Evolutionary conservation across 2,888 invertebrate species (phyloP), one percentile per base, ranked within the genome.

Genomic region (Aleiodes testaceus): DNA sequence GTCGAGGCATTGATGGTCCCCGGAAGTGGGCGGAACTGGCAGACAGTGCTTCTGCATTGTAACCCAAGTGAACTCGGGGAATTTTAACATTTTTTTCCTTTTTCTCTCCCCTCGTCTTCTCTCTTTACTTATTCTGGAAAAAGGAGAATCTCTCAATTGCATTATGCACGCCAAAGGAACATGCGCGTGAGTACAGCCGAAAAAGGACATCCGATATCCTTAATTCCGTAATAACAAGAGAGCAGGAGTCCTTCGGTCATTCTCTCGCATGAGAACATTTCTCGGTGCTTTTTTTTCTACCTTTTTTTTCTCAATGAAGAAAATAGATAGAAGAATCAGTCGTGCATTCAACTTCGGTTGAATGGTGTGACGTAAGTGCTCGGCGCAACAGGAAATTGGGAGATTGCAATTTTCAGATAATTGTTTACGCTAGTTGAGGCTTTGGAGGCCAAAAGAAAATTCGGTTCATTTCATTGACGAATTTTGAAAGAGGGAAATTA

Each of bases 11-110:
- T 85, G 80, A 86, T 30, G 59, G 78, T 76, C 79, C 74, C 84
- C 87, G 87, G 87, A 87, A 87, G 84, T 87, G 84, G 87, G 87
- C 87, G 87, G 87, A 86, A 85, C 86, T 84, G 78, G n/a, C 83
- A 84, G 85, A 77, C 84, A 82, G 83, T 79, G 83, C 82, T 81
- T 77, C 81, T 77, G 83, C 79, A 83, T 83, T 84, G 84, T 86
- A 78, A 72, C 77, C 77, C 36, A 74, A 79, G 80, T 79, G 79
- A 77, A 76, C 79, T 82, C 77, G 78, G 78, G 79, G 84, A 81
- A 82, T 75, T 74, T 69, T 36, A 72, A 61, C 50, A 36, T 70
- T 65, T 61, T 49, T 67, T 61, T 47, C 59, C 49, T 66, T 72
- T 64, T 70, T 79, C 79, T 67, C 30, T 36, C 11, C 11, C 36